Conservation (phyloP, 2,113 vertebrate species). For the Tetrao urogallus region DNA sequence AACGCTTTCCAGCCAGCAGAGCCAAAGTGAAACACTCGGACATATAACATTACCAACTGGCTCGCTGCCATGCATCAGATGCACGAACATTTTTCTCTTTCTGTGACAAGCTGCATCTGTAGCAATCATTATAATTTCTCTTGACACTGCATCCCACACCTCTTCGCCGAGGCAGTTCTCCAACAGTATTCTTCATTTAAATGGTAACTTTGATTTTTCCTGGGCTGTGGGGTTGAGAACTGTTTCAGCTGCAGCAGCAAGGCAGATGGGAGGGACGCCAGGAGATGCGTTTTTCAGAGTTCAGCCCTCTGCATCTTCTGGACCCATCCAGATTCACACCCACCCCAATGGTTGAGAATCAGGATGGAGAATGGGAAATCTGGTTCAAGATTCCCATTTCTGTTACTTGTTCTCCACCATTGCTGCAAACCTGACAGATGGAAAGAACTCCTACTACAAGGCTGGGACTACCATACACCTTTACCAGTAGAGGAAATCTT, state of each 20-base stretch:
- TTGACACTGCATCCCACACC: constrained; percentile 32
- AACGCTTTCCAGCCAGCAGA: constrained; percentile 49
- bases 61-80: constrained; percentile 35
- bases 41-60: constrained; percentile 46
- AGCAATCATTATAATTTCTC: constrained; percentile 59
- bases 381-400: not conserved
- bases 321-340: not conserved
- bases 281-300: not conserved
- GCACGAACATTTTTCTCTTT: constrained; percentile 24
- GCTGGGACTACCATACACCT: not conserved
- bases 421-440: not conserved
- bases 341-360: not conserved
- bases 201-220: constrained; percentile 42
- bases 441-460: not conserved
- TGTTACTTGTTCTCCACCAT: not conserved
- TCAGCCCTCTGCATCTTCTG: not conserved
- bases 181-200: constrained; percentile 45
- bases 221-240: not conserved
- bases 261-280: not conserved
- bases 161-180: constrained; percentile 17
- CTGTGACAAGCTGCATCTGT: constrained; percentile 53
- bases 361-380: not conserved
- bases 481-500: constrained; percentile 25
- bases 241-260: not conserved
- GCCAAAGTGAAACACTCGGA: constrained; percentile 39